These are phyloP conservation scores for Anodontia alba DNA, from an alignment of 2,888 invertebrate species.

Conservation along the genomic window DNA sequence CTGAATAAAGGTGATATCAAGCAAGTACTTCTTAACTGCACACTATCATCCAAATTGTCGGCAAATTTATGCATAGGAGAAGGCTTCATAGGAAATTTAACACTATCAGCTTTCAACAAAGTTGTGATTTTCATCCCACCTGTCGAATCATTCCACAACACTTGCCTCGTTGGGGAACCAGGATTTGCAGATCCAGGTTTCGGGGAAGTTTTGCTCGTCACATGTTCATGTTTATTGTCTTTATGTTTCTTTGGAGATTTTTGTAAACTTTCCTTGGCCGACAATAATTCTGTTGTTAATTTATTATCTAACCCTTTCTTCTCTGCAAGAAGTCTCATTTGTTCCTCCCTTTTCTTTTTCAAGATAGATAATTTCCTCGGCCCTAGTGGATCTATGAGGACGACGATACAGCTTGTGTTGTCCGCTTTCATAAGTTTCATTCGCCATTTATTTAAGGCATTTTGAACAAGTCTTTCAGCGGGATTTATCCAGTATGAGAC, in stretches of 20 bases:
- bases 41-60: conserved; percentile 70
- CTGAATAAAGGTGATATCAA: conserved; percentile 22
- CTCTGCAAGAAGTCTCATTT: conserved; percentile 46
- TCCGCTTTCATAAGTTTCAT: conserved; percentile 95
- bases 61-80: conserved; percentile 41
- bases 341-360: conserved; percentile 73
- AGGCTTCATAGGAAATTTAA: conserved; percentile 3
- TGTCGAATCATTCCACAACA: conserved; percentile 15
- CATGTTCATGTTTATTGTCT: conserved; percentile 5
- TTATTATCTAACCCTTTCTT: conserved; percentile 30
- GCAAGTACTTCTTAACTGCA: conserved; percentile 65
- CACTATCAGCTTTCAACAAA: not conserved
- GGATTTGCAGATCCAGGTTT: conserved; percentile 32
- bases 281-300: conserved; percentile 32
- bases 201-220: conserved; percentile 11
- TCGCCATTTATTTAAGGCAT: conserved; percentile 93
- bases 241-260: conserved; percentile 50
- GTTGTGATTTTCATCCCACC: conserved; percentile 9
- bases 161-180: not conserved
- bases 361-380: conserved; percentile 84
- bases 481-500: conserved; percentile 90
- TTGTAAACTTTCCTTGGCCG: conserved; percentile 45
- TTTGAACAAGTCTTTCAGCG: conserved; percentile 94
- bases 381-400: conserved; percentile 96
- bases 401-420: conserved; percentile 96